These are phyloP conservation scores for Dipodomys merriami DNA, from an alignment of 2,113 vertebrate genomes.

Conservation along the genomic window DNA sequence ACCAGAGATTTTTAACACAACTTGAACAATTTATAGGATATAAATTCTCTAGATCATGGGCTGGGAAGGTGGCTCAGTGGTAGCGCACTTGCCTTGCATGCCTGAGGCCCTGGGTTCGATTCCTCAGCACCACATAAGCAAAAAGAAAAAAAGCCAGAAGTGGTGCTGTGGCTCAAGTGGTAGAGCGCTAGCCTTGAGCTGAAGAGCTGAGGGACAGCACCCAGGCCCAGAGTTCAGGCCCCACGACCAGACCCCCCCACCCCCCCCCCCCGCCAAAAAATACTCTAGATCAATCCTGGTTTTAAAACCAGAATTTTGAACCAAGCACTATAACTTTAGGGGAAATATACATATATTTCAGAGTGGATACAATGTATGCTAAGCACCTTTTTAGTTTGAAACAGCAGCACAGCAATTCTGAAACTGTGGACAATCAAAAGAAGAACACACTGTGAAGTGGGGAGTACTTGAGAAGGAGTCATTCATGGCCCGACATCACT, in stretches of 20 bases:
- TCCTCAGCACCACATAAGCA: too few relatives aligned
- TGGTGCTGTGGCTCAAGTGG: too few relatives aligned
- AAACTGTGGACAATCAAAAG: neutral
- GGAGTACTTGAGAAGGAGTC: neutral
- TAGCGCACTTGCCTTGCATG: too few relatives aligned
- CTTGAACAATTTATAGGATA: neutral
- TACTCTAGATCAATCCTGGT: neutral
- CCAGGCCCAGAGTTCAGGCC: too few relatives aligned
- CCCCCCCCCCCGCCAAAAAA: neutral
- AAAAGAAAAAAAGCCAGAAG: too few relatives aligned
- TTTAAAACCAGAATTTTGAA: neutral
- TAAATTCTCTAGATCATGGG: neutral
- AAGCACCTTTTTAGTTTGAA: conserved; percentile 4
- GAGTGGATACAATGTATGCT: neutral
- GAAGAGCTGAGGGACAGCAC: too few relatives aligned
- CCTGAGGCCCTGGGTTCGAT: too few relatives aligned
- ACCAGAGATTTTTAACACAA: neutral
- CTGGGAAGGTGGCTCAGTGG: too few relatives aligned
- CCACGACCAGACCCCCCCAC: too few relatives aligned
- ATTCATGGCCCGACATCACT: neutral
- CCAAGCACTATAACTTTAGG: neutral
- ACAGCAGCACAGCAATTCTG: neutral
- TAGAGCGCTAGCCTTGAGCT: too few relatives aligned
- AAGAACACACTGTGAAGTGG: fast-evolving
- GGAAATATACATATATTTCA: neutral